These are phyloP conservation scores for Plutella xylostella DNA, from an alignment of 2,888 invertebrate species.

Conservation along the genomic window DNA sequence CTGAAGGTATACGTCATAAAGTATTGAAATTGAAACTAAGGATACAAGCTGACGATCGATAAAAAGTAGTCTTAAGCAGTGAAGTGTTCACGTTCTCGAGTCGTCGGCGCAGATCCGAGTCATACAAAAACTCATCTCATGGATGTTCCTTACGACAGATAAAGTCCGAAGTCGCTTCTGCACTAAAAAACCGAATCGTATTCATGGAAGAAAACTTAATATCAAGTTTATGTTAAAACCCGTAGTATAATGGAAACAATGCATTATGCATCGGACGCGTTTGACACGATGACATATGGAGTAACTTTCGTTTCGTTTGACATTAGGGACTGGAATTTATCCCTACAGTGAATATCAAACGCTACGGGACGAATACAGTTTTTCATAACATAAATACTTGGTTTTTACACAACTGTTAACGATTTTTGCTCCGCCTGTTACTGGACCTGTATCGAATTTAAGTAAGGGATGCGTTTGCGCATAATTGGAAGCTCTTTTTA, in stretches of 20 bases:
- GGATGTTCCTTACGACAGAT: constrained; percentile 24
- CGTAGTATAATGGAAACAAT: constrained; percentile 68
- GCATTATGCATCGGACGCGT: constrained; percentile 53
- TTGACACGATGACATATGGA: constrained; percentile 65
- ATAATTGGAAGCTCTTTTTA: constrained; percentile 61
- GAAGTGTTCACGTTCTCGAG: constrained; percentile 1
- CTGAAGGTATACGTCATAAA: background rate
- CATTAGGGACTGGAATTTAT: constrained; percentile 36
- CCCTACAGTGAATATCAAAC: constrained; percentile 6
- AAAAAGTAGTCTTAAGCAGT: constrained; percentile 6
- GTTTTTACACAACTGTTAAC: constrained; percentile 16
- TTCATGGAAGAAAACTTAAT: constrained; percentile 62
- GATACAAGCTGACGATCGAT: background rate
- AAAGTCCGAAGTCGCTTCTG: constrained; percentile 27
- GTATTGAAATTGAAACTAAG: background rate
- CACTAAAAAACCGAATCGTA: constrained; percentile 59
- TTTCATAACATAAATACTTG: constrained; percentile 7
- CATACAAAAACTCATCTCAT: constrained; percentile 35
- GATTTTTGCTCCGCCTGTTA: constrained; percentile 46
- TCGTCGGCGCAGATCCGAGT: background rate
- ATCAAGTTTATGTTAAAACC: constrained; percentile 65
- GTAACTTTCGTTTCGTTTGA: constrained; percentile 50
- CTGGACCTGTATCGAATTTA: constrained; percentile 35
- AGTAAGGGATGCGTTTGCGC: constrained; percentile 58
- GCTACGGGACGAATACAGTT: background rate